Evolutionary conservation across 2,797 vertebrate genomes (phyloP), one percentile per base, ranked within the genome.

Genomic region (Acrocephalus scirpaceus): DNA sequence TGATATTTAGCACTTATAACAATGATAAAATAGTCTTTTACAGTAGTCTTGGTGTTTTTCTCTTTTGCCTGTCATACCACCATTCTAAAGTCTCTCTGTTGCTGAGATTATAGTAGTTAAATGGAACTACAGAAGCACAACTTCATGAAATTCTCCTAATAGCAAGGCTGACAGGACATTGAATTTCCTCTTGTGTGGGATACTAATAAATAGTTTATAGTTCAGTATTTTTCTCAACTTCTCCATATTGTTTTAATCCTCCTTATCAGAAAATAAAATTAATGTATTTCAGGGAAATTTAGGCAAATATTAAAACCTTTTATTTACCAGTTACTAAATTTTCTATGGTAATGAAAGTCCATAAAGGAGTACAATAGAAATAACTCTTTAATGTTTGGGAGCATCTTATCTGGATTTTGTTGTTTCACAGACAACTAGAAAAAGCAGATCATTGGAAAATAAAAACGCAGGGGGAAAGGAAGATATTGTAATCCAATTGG

Each of bases 381-480:
- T 5, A 25, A 25, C 21, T 42, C 5, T 70, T 50, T n/a, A 47
- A 56, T 26, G 1, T 34, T 54, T 75, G 83, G 45, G 17, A 80
- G 13, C 7, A 74, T 36, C 32, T 79, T 45, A 61, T 29, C 47
- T 79, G 70, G 16, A 47, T 61, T 83, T 30, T 50, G 8, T 22
- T 85, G 14, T 65, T 61, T 70, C 58, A 65, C 23, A 54, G 19
- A 32, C 8, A 54, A 26, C 10, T 53, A 65, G 26, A 70, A 69
- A 27, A 75, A 85, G 6, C 6, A 85, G 11, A 47, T 80, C 2
- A 30, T 7, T 54, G 11, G 20, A 81, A 78, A 91, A 74, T 60
- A 47, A 67, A 57, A 67, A 10, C 0, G 1, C 5, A 1, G 8
- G 1, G 0, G 1, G 5, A 13, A n/a, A 23, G 4, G 14, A 81